Base-by-base conservation (phyloP, 2,888 invertebrate genomes). In the Sesia apiformis region DNA sequence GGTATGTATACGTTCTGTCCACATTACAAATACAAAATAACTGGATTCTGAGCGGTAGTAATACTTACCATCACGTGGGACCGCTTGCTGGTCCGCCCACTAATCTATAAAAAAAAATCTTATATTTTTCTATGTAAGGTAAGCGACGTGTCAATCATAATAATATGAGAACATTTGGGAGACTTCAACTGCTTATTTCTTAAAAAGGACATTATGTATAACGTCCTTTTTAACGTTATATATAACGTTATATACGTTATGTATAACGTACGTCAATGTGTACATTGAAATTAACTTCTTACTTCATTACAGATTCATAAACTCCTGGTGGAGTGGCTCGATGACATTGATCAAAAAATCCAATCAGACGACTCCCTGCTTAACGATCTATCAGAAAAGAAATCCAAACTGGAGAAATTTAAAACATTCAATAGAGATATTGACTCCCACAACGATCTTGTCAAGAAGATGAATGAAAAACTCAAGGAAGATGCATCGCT, bases 371-470 rank as follows among this genome's bases (percentile, higher is more conserved):
- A 94, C 67, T 91, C 91, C 5, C 92, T 92, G 57, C 91, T 95
- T 40, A 95, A 96, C 67, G 97, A 98, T 74, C 85, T 98, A 3
- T 95, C 96, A 53, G 98, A 98, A 74, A 98, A 98, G 81, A 94
- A 96, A 64, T 94, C 97, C 0, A 93, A 95, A 50, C 76, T 97
- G 38, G 98, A 98, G 75, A 98, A 97, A 78, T 95, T 95, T 78
- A 95, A 93, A 70, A 93, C 94, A 0, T 91, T 97, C 53, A 94
- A 94, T 64, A 92, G 96, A 60, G 97, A 98, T 68, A 93, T 97
- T 51, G 92, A 92, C 56, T 93, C 94, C 0, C 96, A 97, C 64
- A 93, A 90, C 55, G 96, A 96, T 59, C 90, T 94, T 40, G 92
- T 96, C 0, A 94, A 94, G 60, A 94, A 94, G 69, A 86, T 97